A percentile compares a stretch with the other conserved stretches of the same genome.
Conservation (phyloP, 1,140 invertebrate genomes). For the Drosophila mauritiana region DNA sequence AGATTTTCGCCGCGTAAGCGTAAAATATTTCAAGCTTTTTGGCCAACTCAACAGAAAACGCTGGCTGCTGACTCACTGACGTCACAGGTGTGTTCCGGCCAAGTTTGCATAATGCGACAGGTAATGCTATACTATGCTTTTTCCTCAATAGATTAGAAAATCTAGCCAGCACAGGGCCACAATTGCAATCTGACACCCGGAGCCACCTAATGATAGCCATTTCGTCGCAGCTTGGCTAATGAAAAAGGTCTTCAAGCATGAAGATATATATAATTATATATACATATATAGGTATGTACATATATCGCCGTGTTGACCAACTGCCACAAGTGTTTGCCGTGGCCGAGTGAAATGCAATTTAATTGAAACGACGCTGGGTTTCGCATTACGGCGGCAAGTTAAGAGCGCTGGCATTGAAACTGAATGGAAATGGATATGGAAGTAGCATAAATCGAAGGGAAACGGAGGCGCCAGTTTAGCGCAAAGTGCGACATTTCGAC, state of each 20-base stretch:
- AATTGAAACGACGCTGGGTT: conserved; percentile 59
- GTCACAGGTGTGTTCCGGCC: conserved; percentile 39
- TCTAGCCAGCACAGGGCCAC: conserved; percentile 40
- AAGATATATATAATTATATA: conserved; percentile 1
- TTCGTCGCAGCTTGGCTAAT: conserved; percentile 33
- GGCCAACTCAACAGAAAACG: conserved; percentile 31
- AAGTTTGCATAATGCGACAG: conserved; percentile 48
- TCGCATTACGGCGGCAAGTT: conserved; percentile 54
- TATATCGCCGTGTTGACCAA: conserved; percentile 36
- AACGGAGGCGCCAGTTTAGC: conserved; percentile 25
- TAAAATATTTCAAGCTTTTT: conserved; percentile 42
- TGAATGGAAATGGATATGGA: conserved; percentile 15
- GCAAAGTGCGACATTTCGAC: conserved; percentile 22
- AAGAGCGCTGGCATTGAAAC: conserved; percentile 27
- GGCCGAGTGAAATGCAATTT: conserved; percentile 61
- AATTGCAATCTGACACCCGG: conserved; percentile 49
- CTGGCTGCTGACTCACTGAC: conserved; percentile 38
- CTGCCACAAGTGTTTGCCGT: conserved; percentile 53
- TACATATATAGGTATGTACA: no score
- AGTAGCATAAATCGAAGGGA: conserved; percentile 14
- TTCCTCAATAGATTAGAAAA: conserved; percentile 45
- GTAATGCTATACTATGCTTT: conserved; percentile 52
- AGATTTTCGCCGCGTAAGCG: conserved; percentile 35
- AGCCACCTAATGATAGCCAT: conserved; percentile 51
- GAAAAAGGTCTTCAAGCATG: conserved; percentile 43